Base-by-base conservation (phyloP, 2,888 invertebrate species). In the Uropetala carovei region DNA sequence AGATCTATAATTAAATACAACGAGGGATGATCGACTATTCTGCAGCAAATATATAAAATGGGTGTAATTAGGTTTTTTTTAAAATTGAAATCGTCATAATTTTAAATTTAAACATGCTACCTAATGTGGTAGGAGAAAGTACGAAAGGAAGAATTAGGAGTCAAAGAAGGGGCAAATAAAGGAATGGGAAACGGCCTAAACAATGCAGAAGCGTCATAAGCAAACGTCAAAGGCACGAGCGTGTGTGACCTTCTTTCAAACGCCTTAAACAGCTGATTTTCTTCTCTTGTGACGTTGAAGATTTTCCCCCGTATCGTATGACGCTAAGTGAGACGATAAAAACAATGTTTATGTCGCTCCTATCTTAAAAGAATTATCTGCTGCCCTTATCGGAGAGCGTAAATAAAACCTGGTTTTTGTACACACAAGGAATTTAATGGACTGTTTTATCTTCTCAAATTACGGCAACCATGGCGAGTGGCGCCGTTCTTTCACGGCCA, bases 301-400 rank as follows among this genome's bases (percentile, higher is more conserved):
- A 27, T 27, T 27, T 27, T 27, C 11, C 27, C 5, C 27, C 75
- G 75, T 75, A 75, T 75, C 68, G 22, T 68, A 68, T 68, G 68
- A 68, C 68, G 68, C 68, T n/a, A 27, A 75, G 75, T 75, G 75
- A 75, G 75, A 22, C 75, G 75, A 75, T 75, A 75, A 75, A 75
- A 75, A 27, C 75, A 75, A 75, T n/a, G 75, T 75, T 75, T 75
- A 75, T 75, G 75, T 27, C 75, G 22, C 75, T 75, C 75, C 22
- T 75, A 75, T 75, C 27, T 75, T 75, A 22, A 75, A 75, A 75
- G 75, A 75, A 75, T 75, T 75, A 75, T 75, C 75, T 75, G 27
- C 22, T 27, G 75, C 75, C 27, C 22, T 75, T 75, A 75, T 75
- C 75, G 75, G 22, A 75, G 18, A 75, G 75, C 75, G 75, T 75